A percentile compares a stretch with the other conserved stretches of the same genome.
phyloP scores from a whole-genome alignment of 2,113 vertebrate species.

The Eolophus roseicapilla region DNA sequence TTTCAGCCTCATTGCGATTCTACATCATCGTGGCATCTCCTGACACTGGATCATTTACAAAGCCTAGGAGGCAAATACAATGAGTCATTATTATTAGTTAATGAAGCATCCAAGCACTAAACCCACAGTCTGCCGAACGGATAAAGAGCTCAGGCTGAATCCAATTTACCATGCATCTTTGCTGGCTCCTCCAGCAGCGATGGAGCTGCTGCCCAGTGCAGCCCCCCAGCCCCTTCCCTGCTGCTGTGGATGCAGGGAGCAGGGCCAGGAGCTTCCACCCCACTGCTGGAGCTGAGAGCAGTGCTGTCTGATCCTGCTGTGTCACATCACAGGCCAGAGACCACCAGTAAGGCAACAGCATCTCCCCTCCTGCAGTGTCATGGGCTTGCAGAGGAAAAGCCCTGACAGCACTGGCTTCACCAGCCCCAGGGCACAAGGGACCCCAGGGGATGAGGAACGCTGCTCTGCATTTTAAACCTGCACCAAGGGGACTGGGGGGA shows the following conservation, averaged over 20 bases:
- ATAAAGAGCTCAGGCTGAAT: slow-evolving; percentile 45
- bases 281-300: rapidly evolving
- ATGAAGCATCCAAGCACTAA: slow-evolving; percentile 76
- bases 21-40: slow-evolving; percentile 41
- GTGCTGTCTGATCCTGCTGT: background rate
- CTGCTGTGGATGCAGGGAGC: rapidly evolving
- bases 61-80: slow-evolving; percentile 66
- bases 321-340: background rate
- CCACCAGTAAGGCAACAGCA: background rate
- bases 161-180: background rate
- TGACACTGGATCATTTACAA: slow-evolving; percentile 72
- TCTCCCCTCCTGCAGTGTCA: background rate
- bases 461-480: background rate
- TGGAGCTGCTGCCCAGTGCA: background rate
- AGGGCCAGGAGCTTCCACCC: background rate
- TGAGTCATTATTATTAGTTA: slow-evolving; percentile 78
- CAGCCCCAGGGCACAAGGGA: background rate
- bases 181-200: background rate
- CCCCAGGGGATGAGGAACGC: background rate
- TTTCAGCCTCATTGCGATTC: slow-evolving; percentile 65
- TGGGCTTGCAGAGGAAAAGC: background rate
- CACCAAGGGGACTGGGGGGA: background rate
- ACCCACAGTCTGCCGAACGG: slow-evolving; percentile 32
- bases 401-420: background rate
- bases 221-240: background rate